Base-by-base conservation (phyloP, 2,888 invertebrate species). In the Dendrolimus houi region DNA sequence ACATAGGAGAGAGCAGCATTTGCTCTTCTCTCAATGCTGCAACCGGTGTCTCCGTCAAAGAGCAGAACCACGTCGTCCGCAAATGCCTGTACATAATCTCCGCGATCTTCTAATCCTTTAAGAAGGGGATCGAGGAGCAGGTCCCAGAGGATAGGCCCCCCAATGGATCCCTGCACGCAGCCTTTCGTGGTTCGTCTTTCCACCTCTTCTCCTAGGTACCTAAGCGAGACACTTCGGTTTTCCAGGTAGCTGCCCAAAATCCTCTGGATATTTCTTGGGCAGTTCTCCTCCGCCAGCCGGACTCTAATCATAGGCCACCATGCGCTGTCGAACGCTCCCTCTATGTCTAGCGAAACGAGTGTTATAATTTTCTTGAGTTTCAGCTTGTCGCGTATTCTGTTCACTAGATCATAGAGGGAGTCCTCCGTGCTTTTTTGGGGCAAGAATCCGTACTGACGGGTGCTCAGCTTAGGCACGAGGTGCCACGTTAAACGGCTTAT, bases 131-230 rank as follows among this genome's bases (percentile, higher is more conserved):
- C 54, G 14, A 60, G 56, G 7, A 57, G 57, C 1, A 60, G 13
- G 41, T 62, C 59, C 60, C 60, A 60, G 1, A 59, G 13, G 3
- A 55, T 54, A 10, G 62, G 62, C 1, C 62, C 42, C 42, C 42
- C 42, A 1, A 42, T 42, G 42, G 42, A 42, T 8, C 42, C 42
- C 42, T 42, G 42, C 60, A 60, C 55, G 17, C 59, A 57, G 1
- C 58, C 57, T 53, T 56, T 59, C 1, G 42, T 54, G 10, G 58
- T 54, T 7, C 1, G 14, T 14, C 8, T 57, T 13, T 10, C 29
- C 41, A 29, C 14, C 0, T 52, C 10, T 42, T 10, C 10, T 10
- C 42, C 42, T 8, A 10, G 9, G 10, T 42, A 42, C 42, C 10
- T 8, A 52, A 3, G 52, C 55, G 55, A 41, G 52, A 1, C 55